These are phyloP conservation scores for Heliocidaris erythrogramma DNA, from an alignment of 35 echinoderm and acorn worm genomes.

Conservation along the genomic window DNA sequence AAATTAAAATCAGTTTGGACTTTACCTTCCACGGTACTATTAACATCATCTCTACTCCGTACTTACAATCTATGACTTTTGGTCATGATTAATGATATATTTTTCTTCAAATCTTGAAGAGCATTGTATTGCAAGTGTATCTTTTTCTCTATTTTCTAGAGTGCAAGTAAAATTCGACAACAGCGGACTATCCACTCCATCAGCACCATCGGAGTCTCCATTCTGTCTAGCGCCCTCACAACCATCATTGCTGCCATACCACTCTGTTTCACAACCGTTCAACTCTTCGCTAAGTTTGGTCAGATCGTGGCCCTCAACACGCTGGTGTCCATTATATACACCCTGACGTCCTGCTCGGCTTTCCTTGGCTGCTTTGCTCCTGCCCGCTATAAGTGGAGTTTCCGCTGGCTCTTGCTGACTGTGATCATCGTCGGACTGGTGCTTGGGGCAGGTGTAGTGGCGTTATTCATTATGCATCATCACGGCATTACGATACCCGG, in stretches of 20 bases:
- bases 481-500: constrained; percentile 75
- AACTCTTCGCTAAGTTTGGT: constrained; percentile 95
- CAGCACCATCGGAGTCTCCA: constrained; percentile 91
- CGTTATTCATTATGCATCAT: constrained; percentile 51
- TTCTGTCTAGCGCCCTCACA: constrained; percentile 88
- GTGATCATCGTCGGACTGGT: constrained; percentile 47
- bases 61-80: no score
- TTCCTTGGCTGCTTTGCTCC: constrained; percentile 76
- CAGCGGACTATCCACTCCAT: constrained; percentile 80
- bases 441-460: constrained; percentile 48
- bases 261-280: constrained; percentile 85
- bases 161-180: constrained; percentile 50
- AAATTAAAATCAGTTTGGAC: no score
- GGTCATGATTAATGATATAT: no score
- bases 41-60: not conserved
- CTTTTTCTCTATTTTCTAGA: constrained; percentile 27
- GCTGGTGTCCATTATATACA: constrained; percentile 84
- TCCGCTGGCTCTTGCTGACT: constrained; percentile 72
- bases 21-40: no score
- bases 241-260: constrained; percentile 91
- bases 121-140: no score
- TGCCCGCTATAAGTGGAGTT: constrained; percentile 75
- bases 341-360: constrained; percentile 76
- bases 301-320: constrained; percentile 97
- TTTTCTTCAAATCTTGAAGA: no score